Evolutionary conservation across 2,113 vertebrate species (phyloP), one percentile per base, ranked within the genome.

Genomic region (Sylvietta virens): DNA sequence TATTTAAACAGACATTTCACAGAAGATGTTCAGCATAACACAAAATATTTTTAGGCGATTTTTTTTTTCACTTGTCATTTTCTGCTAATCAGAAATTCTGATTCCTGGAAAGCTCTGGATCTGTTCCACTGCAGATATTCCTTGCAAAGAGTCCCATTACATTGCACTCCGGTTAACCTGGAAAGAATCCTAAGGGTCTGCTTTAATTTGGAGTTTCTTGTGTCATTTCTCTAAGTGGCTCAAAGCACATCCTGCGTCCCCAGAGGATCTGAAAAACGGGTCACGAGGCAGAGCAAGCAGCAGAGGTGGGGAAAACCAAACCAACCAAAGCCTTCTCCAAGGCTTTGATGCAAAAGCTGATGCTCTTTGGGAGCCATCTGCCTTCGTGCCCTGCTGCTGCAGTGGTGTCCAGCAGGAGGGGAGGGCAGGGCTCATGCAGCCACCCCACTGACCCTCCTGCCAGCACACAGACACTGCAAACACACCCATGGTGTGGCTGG

Each of bases 401-500:
- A 33, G 79, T 2, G 15, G 19, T 8, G 4, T 3, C 76, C 65
- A 35, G 17, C 72, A 39, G 57, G 26, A 61, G 58, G 58, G 58
- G 58, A 61, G 58, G 50, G 80, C 69, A 79, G 40, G 54, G 61
- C 18, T 35, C 1, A 0, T 1, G 5, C 22, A 5, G 5, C 8
- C 74, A 28, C 35, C 14, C 4, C 64, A 14, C 44, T 5, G 39
- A 66, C 8, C 58, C 47, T 35, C 15, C 57, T 71, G 44, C 77
- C 35, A 3, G 2, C 4, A 39, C 61, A 9, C 10, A 62, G 44
- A 47, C 21, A 61, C 35, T 39, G 42, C 65, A 79, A 39, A 53
- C 27, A 17, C 60, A 7, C 3, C 0, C 0, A 0, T 1, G 11
- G 5, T 23, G 62, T 23, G 47, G 51, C 72, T 81, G 1, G 0